A percentile compares a stretch with the other conserved stretches of the same genome.
These are phyloP conservation scores for Andrena praecox DNA, from an alignment of 2,888 invertebrate species.

Conservation along the genomic window DNA sequence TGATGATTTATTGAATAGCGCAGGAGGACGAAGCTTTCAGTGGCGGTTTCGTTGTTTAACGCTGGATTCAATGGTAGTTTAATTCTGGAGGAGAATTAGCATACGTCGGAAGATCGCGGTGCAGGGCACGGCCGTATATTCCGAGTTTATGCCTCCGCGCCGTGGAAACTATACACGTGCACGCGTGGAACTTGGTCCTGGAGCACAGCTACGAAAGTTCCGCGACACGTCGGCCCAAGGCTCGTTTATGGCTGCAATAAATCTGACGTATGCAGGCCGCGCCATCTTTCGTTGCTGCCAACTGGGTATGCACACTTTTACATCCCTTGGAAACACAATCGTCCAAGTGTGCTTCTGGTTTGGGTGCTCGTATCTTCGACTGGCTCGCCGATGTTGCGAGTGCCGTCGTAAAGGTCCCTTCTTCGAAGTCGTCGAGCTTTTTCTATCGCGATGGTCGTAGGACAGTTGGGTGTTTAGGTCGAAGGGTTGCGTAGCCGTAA, in stretches of 20 bases:
- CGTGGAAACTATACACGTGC: constrained; percentile 20
- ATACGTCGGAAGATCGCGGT: constrained; percentile 44
- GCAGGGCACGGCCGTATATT: constrained; percentile 34
- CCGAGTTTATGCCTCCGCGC: constrained; percentile 34
- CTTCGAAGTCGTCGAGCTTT: neutral
- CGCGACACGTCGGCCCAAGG: constrained; percentile 14
- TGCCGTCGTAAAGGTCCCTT: neutral
- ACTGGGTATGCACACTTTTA: neutral
- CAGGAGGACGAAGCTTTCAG: neutral
- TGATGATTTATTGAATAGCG: too few species aligned
- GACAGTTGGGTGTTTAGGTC: neutral
- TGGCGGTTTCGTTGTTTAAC: constrained; percentile 17
- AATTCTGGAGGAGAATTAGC: constrained; percentile 43
- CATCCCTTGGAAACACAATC: neutral
- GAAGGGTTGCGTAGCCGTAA: too few species aligned
- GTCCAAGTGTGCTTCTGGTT: neutral
- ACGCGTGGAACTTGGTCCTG: constrained; percentile 33
- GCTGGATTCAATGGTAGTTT: constrained; percentile 6
- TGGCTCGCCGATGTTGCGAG: neutral
- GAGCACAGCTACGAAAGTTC: constrained; percentile 38
- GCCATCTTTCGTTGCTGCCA: neutral
- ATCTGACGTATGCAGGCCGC: constrained; percentile 51
- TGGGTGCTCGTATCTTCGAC: neutral
- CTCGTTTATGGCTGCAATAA: constrained; percentile 57
- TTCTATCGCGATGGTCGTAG: neutral